Percentiles rank a stretch among this genome's conserved stretches.
Conservation (phyloP, 2,888 invertebrate genomes). For the Epiperipatus broadwayi region DNA sequence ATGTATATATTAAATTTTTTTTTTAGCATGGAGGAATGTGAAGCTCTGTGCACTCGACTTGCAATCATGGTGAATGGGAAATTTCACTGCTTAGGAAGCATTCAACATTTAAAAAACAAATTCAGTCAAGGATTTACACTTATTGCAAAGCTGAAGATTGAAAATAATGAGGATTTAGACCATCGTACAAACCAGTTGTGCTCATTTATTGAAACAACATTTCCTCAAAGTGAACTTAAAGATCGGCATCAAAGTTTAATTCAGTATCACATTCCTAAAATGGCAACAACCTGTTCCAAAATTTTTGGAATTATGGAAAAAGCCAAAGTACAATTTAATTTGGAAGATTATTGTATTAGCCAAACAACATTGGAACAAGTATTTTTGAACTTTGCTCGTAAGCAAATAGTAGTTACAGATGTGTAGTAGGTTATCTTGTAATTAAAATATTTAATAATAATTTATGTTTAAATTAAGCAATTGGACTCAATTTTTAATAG, state of each 20-base stretch:
- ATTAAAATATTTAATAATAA: no score
- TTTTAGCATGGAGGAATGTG: constrained; percentile 38
- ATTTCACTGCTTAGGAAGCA: constrained; percentile 38
- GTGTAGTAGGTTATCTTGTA: no score
- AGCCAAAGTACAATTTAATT: constrained; percentile 25
- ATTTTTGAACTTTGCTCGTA: no score
- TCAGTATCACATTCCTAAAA: constrained; percentile 28
- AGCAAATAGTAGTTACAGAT: no score
- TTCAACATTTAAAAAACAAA: constrained; percentile 39
- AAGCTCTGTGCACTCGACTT: constrained; percentile 39
- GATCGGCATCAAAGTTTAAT: constrained; percentile 29
- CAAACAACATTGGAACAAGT: constrained; percentile 42
- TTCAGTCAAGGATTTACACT: constrained; percentile 31
- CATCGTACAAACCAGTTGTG: no score
- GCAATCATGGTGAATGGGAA: constrained; percentile 40
- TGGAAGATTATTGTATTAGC: constrained; percentile 37
- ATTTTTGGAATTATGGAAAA: constrained; percentile 33
- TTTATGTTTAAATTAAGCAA: no score
- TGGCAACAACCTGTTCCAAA: constrained; percentile 25
- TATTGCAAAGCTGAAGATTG: constrained; percentile 23
- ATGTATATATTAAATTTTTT: no score
- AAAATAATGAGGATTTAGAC: constrained; percentile 18
- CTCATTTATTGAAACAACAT: constrained; percentile 12
- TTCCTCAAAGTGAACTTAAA: constrained; percentile 18
- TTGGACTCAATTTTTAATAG: no score